Percentiles rank a stretch among this genome's conserved stretches.
Evolutionary conservation across 1,140 invertebrate species (phyloP).

Genomic region (Ruditapes philippinarum): DNA sequence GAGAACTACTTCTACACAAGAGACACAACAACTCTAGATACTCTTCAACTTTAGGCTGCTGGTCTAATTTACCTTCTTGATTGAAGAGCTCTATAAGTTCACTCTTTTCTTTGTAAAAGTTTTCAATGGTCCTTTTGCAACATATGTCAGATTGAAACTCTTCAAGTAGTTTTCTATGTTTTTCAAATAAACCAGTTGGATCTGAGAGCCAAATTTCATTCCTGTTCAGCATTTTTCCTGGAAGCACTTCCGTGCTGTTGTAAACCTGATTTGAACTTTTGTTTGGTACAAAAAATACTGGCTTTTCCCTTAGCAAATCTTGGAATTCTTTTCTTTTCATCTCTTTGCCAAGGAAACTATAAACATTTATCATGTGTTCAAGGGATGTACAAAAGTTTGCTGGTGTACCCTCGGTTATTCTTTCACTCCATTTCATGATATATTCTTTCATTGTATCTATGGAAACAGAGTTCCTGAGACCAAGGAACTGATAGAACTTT

Average conservation of each 20-base stretch:
- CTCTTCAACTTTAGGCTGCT: constrained; percentile 73
- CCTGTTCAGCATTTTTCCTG: constrained; percentile 77
- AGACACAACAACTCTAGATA: constrained; percentile 78
- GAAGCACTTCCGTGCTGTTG: constrained; percentile 47
- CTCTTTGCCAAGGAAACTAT: constrained; percentile 76
- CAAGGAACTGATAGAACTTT: constrained; percentile 75
- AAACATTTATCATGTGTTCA: constrained; percentile 78
- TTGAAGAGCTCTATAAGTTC: constrained; percentile 73
- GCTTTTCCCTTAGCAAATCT: constrained; percentile 79
- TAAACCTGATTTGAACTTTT: background rate
- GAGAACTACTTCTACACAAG: constrained; percentile 63
- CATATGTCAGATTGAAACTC: constrained; percentile 77
- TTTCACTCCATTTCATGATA: constrained; percentile 75
- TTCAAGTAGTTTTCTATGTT: constrained; percentile 74
- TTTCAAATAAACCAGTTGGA: constrained; percentile 78
- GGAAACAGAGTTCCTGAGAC: constrained; percentile 72
- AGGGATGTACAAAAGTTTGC: constrained; percentile 74
- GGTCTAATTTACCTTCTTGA: constrained; percentile 64
- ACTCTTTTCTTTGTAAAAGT: constrained; percentile 35
- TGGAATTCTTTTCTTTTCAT: constrained; percentile 75
- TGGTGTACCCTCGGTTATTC: constrained; percentile 64
- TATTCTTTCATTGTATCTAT: constrained; percentile 67
- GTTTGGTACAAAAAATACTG: constrained; percentile 83
- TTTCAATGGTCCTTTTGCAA: constrained; percentile 68
- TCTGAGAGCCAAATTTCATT: constrained; percentile 84